Evolutionary conservation across 1,140 invertebrate species (phyloP).

Genomic region (Pogonus chalceus): DNA sequence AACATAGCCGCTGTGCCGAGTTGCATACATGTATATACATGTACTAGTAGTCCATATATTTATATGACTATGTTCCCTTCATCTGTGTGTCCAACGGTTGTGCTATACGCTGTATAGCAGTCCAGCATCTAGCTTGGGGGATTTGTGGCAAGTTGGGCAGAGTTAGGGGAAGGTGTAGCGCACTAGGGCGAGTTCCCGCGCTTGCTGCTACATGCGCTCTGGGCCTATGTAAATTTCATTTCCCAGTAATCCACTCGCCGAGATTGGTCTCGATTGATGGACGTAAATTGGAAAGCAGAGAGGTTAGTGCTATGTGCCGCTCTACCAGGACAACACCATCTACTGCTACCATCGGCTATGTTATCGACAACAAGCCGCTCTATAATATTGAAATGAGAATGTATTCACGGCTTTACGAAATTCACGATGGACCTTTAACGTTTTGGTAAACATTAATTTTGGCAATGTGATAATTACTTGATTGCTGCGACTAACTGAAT

Average conservation of each 20-base stretch:
- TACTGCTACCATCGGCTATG: not conserved
- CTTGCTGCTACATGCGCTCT: constrained; percentile 16
- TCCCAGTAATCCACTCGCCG: constrained; percentile 46
- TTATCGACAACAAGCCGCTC: not conserved
- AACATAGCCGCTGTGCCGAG: constrained; percentile 1
- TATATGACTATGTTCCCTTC: too few species aligned
- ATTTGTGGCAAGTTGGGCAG: too few species aligned
- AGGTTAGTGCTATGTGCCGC: constrained; percentile 16
- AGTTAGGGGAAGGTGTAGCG: too few species aligned
- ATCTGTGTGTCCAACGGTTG: too few species aligned
- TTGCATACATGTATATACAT: too few species aligned
- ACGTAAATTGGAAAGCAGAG: constrained; percentile 49
- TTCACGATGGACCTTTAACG: not conserved
- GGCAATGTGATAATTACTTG: constrained; percentile 1
- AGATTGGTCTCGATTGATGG: constrained; percentile 53
- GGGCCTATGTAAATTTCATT: constrained; percentile 52
- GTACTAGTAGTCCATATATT: too few species aligned
- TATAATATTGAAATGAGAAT: not conserved
- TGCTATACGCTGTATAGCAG: too few species aligned
- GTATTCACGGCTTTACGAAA: not conserved
- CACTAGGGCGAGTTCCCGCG: too few species aligned
- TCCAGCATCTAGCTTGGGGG: too few species aligned
- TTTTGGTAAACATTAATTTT: constrained; percentile 6
- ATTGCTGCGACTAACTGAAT: not conserved
- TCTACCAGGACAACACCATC: not conserved